Percentiles rank a stretch among this genome's conserved stretches.
phyloP scores from a whole-genome alignment of 2,888 invertebrate genomes.

The Meiosimyza decipiens region DNA sequence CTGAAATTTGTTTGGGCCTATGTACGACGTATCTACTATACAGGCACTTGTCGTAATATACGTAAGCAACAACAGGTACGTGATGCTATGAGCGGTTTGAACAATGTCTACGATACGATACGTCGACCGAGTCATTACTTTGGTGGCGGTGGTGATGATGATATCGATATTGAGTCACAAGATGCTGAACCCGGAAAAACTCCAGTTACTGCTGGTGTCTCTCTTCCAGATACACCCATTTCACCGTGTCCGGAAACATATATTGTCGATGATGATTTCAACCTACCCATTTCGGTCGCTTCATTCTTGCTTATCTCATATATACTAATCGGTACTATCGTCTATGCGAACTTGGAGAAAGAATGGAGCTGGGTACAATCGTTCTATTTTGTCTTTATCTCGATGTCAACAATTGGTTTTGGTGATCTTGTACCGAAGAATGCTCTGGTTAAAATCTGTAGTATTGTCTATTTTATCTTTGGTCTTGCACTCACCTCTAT shows the following conservation, averaged over 20 bases:
- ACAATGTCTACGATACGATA: constrained; percentile 82
- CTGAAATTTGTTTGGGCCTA: constrained; percentile 93
- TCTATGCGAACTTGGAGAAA: constrained; percentile 81
- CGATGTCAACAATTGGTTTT: constrained; percentile 97
- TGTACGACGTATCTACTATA: constrained; percentile 85
- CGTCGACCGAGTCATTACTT: constrained; percentile 78
- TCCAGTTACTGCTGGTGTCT: constrained; percentile 42
- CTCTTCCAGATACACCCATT: constrained; percentile 72
- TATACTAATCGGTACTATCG: constrained; percentile 86
- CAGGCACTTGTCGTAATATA: constrained; percentile 83
- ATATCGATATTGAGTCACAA: constrained; percentile 69
- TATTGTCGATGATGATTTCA: constrained; percentile 92
- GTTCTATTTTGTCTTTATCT: constrained; percentile 97
- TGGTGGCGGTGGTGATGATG: constrained; percentile 63
- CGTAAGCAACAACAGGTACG: constrained; percentile 80
- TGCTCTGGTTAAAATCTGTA: constrained; percentile 88
- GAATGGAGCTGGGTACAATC: constrained; percentile 91
- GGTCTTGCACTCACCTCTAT: constrained; percentile 96
- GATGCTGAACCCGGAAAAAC: constrained; percentile 52
- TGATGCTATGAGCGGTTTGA: constrained; percentile 87
- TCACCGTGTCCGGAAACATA: constrained; percentile 82
- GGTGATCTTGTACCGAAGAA: constrained; percentile 91
- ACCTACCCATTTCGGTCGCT: constrained; percentile 91
- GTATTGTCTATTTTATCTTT: constrained; percentile 92
- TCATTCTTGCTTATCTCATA: constrained; percentile 85